Base-by-base conservation (phyloP, 2,797 vertebrate species). In the Meda fulgida region DNA sequence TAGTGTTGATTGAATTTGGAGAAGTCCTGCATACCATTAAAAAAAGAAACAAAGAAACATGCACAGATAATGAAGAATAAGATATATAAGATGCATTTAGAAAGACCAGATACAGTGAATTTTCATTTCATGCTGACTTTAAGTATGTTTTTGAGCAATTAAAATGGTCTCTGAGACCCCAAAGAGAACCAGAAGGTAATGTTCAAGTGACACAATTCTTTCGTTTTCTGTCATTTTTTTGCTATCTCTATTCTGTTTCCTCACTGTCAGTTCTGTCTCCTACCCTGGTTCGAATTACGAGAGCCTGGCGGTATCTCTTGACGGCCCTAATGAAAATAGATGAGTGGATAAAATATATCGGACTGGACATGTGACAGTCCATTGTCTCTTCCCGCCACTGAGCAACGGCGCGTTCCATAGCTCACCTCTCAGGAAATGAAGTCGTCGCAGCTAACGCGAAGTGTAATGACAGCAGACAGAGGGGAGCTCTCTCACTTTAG, bases 291-390 rank as follows among this genome's bases (percentile, higher is more conserved):
- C 71, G 89, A 92, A 92, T 91, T 89, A 91, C 77, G 85, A 90
- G 89, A 89, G 89, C 38, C 84, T 26, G 29, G 29, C 9, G 21
- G 60, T 77, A 53, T 89, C 89, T 88, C 88, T 83, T 91, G 93
- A 93, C 88, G 89, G n/a, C 38, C 36, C 58, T 93, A 94, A 95
- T 94, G 93, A 93, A 93, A 93, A 94, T 87, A 91, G 92, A 95
- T 93, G 92, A 87, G 81, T 81, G 83, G 65, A 89, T 84, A 85
- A 88, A 82, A 63, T 13, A 85, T 88, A 90, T 85, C 78, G 85
- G 77, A 90, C 86, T 43, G 85, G 92, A 93, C 92, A 93, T 91
- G 91, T 93, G 92, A 91, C 92, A 90, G 89, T 90, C 89, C 87
- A 89, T 90, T 91, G 90, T 93, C 91, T 91, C 88, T 88, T 91